Base-by-base conservation (phyloP, 2,888 invertebrate genomes). In the Neocrepidodera transversa region DNA sequence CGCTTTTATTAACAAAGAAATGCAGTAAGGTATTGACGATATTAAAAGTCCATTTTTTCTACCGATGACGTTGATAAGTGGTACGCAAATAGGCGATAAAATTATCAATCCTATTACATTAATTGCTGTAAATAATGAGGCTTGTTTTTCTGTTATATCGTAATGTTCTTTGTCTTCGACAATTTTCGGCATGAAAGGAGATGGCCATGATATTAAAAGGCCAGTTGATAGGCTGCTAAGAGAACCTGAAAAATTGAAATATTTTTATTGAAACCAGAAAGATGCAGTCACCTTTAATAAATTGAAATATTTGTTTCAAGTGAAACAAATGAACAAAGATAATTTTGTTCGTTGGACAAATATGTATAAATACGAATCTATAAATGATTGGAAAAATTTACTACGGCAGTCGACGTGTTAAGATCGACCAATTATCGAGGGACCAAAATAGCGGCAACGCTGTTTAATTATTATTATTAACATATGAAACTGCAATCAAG, bases 111-210 rank as follows among this genome's bases (percentile, higher is more conserved):
- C 23, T n/a, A 59, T 11, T 5, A 53, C 6, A 68, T 61, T 30
- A 72, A 55, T 7, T 72, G 69, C 11, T 73, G 72, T 70, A 30
- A 76, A 70, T 58, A 75, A 76, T 0, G 77, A 75, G 1, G 74
- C 74, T 68, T 76, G 67, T 20, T 74, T 74, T 53, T 72, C 67
- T 2, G 72, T 74, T 18, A 76, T 66, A 26, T 75, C 66, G 38
- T 68, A 66, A 32, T 32, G 50, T 42, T 13, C 17, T 43, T 30
- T 42, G n/a, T 57, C 43, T 13, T 50, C 28, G 2, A 43, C 50
- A 4, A 57, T 50, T 50, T 57, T 57, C 18, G 50, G 38, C 16
- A 57, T 49, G 11, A 50, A 57, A 0, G 50, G 57, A 2, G 57
- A 57, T 11, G 57, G 30, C 57, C 57, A 57, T 10, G 60, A 48